Evolutionary conservation across 2,797 vertebrate genomes (phyloP).

Genomic region (Potorous gilbertii): DNA sequence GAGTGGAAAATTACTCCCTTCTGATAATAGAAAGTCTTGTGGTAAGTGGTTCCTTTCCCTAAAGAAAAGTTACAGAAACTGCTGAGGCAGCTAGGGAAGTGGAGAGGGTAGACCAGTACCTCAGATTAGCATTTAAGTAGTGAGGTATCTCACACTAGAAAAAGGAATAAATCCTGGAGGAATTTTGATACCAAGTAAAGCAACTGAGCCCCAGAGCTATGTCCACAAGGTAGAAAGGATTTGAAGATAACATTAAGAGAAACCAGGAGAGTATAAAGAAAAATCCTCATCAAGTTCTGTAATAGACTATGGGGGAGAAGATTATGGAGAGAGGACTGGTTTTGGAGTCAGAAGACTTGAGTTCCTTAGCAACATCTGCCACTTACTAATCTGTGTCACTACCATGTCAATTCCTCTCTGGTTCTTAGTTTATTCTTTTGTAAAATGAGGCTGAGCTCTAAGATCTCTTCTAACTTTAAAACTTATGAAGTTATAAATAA

Average conservation of each 20-base stretch:
- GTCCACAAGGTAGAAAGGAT: neutral
- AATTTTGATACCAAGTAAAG: neutral
- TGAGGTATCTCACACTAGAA: neutral
- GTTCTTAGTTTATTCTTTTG: neutral
- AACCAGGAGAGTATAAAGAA: neutral
- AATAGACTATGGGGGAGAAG: neutral
- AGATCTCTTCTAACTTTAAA: neutral
- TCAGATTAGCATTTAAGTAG: neutral
- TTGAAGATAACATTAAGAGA: neutral
- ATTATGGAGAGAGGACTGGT: neutral
- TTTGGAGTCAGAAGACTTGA: neutral
- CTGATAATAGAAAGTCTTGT: neutral
- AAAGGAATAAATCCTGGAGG: neutral
- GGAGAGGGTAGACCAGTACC: neutral
- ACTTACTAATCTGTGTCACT: neutral
- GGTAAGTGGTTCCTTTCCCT: neutral
- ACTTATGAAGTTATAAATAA: neutral
- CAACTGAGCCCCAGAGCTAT: neutral
- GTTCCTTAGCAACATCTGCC: neutral
- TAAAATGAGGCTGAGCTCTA: neutral
- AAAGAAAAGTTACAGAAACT: neutral
- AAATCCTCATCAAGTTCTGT: neutral
- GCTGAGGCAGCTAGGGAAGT: neutral
- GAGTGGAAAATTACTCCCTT: neutral
- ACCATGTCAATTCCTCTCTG: neutral